Evolutionary conservation across 1,140 invertebrate species (phyloP), one percentile per base, ranked within the genome.

Genomic region (Drosophila arawakana): DNA sequence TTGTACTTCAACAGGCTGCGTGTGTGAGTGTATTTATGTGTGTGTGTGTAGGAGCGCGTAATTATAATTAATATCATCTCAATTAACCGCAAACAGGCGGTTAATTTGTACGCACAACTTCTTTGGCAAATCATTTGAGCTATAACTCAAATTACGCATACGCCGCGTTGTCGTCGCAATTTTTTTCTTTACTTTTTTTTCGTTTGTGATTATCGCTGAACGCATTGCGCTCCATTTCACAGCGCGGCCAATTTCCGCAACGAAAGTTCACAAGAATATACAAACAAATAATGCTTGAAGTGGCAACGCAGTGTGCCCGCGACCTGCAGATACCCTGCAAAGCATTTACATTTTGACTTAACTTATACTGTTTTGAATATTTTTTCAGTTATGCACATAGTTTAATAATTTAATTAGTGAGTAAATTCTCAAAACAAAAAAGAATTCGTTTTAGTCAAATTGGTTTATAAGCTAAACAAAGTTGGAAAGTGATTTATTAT

Each of bases 21-120:
- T 60, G 73, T 47, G 57, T 15, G 18, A 43, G n/a, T 15, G 3
- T 50, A 49, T 68, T 35, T 44, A 49, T 18, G 21, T 54, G 13
- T n/a, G 4, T 46, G 49, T 72, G 66, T 61, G 73, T 49, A 54
- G 44, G 49, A 15, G 77, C 62, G 66, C 73, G 73, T 78, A 78
- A 78, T 80, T 89, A 83, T 89, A 88, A 83, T 88, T 88, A 89
- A 88, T 89, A 89, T 83, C 71, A 90, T 81, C 85, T 89, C 81
- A 90, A 89, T 89, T 90, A 90, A 90, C 85, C 85, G 76, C 85
- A 81, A 90, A 90, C 81, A 85, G 76, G 85, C 78, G 81, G 85
- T 90, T 90, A 85, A 90, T 85, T 90, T 90, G 81, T 81, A 73
- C 66, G 47, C 73, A 61, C 73, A 37, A 77, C 46, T 59, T 77